Evolutionary conservation across 64 coral and sea anemone species (phyloP).

Genomic region (Dendronephthya gigantea): DNA sequence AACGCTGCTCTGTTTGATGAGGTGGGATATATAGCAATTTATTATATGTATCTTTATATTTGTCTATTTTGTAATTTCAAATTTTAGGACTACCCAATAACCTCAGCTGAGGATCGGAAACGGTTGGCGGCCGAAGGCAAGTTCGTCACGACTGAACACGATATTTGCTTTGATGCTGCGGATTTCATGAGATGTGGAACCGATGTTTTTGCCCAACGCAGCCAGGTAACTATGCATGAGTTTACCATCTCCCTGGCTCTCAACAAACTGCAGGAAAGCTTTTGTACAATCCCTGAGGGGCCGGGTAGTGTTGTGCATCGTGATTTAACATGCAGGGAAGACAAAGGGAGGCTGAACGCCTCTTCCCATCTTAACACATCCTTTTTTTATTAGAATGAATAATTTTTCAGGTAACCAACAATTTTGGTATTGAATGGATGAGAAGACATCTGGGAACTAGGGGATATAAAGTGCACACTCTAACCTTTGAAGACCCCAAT

Average conservation of each 20-base stretch:
- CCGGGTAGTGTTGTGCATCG: too few species aligned
- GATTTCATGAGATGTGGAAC: slow-evolving; percentile 18
- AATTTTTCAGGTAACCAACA: slow-evolving; percentile 19
- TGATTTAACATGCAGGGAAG: too few species aligned
- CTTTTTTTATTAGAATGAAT: too few species aligned
- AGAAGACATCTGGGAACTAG: not conserved
- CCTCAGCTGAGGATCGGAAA: not conserved
- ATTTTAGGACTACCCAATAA: not conserved
- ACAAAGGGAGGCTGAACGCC: too few species aligned
- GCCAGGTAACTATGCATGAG: not conserved
- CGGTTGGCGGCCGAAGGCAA: not conserved
- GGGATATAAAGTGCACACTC: slow-evolving; percentile 2
- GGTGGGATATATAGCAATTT: too few species aligned
- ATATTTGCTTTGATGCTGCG: slow-evolving; percentile 22
- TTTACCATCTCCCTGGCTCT: too few species aligned
- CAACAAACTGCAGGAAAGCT: too few species aligned
- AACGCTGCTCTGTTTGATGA: too few species aligned
- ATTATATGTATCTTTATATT: too few species aligned
- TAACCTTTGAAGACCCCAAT: slow-evolving; percentile 2
- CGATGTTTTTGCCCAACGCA: slow-evolving; percentile 37
- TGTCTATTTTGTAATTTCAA: too few species aligned
- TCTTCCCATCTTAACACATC: too few species aligned
- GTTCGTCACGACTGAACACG: slow-evolving; percentile 31
- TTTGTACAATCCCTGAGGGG: too few species aligned
- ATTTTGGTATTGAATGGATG: slow-evolving; percentile 29